phyloP scores from a whole-genome alignment of 1,140 invertebrate species.

The Cataglyphis hispanica region DNA sequence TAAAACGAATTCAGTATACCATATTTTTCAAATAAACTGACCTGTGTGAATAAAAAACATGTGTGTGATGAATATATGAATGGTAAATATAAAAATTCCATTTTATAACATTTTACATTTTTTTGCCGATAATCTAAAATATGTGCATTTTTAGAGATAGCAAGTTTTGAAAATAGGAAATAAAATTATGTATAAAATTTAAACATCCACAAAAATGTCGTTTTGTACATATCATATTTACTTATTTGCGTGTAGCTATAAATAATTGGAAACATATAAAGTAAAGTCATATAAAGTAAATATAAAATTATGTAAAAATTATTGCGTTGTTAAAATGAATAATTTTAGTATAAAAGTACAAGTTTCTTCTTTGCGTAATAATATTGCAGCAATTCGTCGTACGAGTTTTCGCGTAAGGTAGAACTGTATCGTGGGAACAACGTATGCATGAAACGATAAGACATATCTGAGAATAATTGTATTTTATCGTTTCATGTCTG shows the following conservation, averaged over 20 bases:
- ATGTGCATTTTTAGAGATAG: constrained; percentile 48
- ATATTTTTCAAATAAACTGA: constrained; percentile 39
- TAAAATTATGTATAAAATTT: constrained; percentile 45
- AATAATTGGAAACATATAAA: constrained; percentile 33
- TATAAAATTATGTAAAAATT: background rate
- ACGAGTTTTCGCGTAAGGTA: background rate
- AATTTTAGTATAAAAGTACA: background rate
- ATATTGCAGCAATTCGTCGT: constrained; percentile 33
- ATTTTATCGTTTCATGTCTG: constrained; percentile 21
- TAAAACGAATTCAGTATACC: constrained; percentile 3
- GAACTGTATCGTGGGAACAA: constrained; percentile 35
- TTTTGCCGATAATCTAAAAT: constrained; percentile 38
- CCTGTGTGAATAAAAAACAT: constrained; percentile 47
- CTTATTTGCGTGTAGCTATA: background rate
- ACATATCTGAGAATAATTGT: constrained; percentile 34
- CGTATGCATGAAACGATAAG: constrained; percentile 62
- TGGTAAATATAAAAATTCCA: constrained; percentile 51
- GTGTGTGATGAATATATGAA: constrained; percentile 43
- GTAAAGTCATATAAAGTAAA: background rate
- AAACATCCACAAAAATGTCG: constrained; percentile 9
- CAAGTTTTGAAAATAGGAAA: constrained; percentile 49
- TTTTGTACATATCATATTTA: background rate
- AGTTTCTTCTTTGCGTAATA: background rate
- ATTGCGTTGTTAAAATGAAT: background rate
- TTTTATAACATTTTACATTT: constrained; percentile 46